phyloP scores from a whole-genome alignment of 1,140 invertebrate genomes.

The Copidosoma floridanum region DNA sequence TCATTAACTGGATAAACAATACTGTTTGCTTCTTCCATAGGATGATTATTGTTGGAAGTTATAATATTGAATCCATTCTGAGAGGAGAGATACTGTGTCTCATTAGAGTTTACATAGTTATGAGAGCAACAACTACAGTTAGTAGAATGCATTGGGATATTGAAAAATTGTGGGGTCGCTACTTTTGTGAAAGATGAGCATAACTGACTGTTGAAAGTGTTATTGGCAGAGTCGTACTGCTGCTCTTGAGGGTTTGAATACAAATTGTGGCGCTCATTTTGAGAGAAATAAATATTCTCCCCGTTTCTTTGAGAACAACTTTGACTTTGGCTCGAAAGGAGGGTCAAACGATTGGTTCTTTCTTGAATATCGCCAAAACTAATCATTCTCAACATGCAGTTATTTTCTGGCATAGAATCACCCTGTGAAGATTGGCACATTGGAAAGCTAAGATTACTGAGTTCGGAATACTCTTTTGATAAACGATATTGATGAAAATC shows the following conservation, averaged over 20 bases:
- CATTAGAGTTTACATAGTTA: neutral
- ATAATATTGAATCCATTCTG: neutral
- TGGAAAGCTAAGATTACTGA: too few species aligned
- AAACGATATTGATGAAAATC: neutral
- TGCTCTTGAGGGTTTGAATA: neutral
- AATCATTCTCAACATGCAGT: slow-evolving; percentile 9
- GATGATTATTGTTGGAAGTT: neutral
- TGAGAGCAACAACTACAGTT: neutral
- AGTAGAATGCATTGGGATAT: neutral
- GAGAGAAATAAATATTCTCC: neutral
- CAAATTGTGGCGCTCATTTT: neutral
- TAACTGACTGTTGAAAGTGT: neutral
- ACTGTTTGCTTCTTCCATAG: neutral
- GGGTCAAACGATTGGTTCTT: slow-evolving; percentile 17
- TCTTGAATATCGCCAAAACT: slow-evolving; percentile 24
- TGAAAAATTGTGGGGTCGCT: neutral
- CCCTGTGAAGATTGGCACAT: too few species aligned
- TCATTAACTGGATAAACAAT: neutral
- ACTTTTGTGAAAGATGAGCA: neutral
- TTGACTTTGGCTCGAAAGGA: slow-evolving; percentile 15
- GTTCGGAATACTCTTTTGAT: slow-evolving; percentile 14
- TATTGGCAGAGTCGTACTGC: neutral
- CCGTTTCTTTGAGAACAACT: slow-evolving; percentile 18
- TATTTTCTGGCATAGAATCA: neutral
- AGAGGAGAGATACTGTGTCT: neutral